phyloP scores from a whole-genome alignment of 1,140 invertebrate species.

The Drosophila pandora region DNA sequence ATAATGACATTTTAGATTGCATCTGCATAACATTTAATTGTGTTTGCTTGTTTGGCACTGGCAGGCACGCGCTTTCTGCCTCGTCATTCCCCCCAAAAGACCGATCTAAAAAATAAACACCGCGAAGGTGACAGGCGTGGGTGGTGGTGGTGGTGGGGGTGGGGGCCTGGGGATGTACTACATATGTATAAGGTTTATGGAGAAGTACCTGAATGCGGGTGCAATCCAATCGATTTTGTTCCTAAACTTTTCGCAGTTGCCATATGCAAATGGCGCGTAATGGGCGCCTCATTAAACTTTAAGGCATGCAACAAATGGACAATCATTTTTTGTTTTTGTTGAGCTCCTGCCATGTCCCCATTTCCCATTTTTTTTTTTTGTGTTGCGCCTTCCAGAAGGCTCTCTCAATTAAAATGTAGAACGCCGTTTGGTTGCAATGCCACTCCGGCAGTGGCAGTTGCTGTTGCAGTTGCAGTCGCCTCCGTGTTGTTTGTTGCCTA shows the following conservation, averaged over 20 bases:
- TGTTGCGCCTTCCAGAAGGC: constrained; percentile 16
- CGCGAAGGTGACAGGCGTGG: background rate
- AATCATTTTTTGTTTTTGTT: constrained; percentile 42
- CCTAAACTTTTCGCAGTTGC: constrained; percentile 63
- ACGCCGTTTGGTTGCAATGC: constrained; percentile 30
- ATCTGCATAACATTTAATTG: constrained; percentile 83
- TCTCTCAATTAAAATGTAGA: constrained; percentile 57
- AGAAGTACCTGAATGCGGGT: constrained; percentile 25
- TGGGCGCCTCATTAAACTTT: constrained; percentile 61
- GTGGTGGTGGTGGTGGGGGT: background rate
- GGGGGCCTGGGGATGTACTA: background rate
- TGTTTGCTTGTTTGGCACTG: constrained; percentile 71
- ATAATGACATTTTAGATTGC: constrained; percentile 83
- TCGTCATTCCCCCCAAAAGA: constrained; percentile 68
- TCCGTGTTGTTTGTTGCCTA: constrained; percentile 67
- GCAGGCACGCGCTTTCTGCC: constrained; percentile 75
- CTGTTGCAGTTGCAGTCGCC: constrained; percentile 42
- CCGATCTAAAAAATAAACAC: constrained; percentile 33
- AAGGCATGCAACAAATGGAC: constrained; percentile 56
- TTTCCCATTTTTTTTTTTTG: constrained; percentile 16
- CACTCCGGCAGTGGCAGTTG: background rate
- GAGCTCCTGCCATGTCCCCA: constrained; percentile 3
- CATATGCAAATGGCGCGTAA: constrained; percentile 71
- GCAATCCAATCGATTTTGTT: constrained; percentile 66
- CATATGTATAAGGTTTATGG: background rate